Evolutionary conservation across 1,140 invertebrate species (phyloP), one percentile per base, ranked within the genome.

Genomic region (Portunus trituberculatus): DNA sequence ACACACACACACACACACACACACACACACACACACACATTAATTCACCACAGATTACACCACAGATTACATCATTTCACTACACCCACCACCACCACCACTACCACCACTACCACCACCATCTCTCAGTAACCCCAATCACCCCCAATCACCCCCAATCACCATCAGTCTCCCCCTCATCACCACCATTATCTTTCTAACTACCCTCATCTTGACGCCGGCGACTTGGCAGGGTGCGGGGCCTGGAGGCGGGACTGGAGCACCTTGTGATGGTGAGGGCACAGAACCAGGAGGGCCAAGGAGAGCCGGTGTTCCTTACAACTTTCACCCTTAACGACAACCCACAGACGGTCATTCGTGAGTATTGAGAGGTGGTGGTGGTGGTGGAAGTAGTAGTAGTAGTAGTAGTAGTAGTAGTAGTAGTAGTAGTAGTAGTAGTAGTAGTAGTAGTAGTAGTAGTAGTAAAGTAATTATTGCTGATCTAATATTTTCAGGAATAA

Each of bases 281-380:
- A 8, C 48, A 76, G 28, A 95, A 95, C 76, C 46, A 84, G 8
- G 90, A 95, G 52, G 94, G 94, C 0, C 86, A 84, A 29, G 92
- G 94, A 39, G 82, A 90, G 31, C 94, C 94, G 0, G 76, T 87
- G 10, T 48, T 87, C 28, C 90, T 95, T 2, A 86, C 86, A 28
- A 91, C 94, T n/a, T 95, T 92, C 39, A 95, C 94, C 8, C 94
- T 95, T 14, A 95, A 90, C 46, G 94, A 95, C 90, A 95, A 88
- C 39, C 89, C 94, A 31, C 94, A 95, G 83, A 95, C 94, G 8
- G 86, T 95, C 67, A 95, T 90, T 67, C 89, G 94, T 95, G 59
- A 84, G 90, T 94, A 86, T 45, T 76, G 52, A 59, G 10, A 59
- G 84, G 31, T 10, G 31, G 86, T 88, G 86, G 20, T 76, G 25